Percentiles rank a stretch among this genome's conserved stretches.
Evolutionary conservation across 2,888 invertebrate genomes (phyloP).

Genomic region (Crematogaster levior): DNA sequence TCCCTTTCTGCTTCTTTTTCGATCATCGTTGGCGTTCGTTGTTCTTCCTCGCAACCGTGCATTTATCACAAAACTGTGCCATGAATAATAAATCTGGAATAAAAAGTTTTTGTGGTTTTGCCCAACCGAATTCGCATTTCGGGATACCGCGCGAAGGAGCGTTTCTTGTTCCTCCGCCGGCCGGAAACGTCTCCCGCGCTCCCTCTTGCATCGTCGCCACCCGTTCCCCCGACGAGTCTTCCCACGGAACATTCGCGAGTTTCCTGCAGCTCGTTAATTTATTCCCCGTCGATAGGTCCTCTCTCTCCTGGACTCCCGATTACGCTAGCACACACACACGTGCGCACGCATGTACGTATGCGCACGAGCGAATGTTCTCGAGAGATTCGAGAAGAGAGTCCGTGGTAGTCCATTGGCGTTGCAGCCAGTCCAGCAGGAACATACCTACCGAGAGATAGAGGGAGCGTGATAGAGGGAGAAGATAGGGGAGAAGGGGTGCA

Average conservation of each 20-base stretch:
- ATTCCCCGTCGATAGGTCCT: conserved; percentile 60
- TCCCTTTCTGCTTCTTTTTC: background rate
- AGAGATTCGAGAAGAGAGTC: conserved; percentile 64
- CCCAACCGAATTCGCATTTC: conserved; percentile 49
- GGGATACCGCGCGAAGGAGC: conserved; percentile 33
- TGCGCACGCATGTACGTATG: conserved; percentile 3
- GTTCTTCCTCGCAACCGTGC: conserved; percentile 22
- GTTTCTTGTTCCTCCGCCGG: conserved; percentile 28
- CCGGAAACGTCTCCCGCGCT: conserved; percentile 35
- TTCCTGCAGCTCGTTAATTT: conserved; percentile 63
- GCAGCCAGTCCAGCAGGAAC: conserved; percentile 62
- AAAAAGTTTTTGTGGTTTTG: conserved; percentile 31
- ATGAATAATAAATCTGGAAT: conserved; percentile 40
- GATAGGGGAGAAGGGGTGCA: conserved; percentile 57
- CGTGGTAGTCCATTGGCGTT: conserved; percentile 72
- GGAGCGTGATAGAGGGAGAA: conserved; percentile 7
- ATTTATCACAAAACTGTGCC: background rate
- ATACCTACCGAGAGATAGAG: conserved; percentile 54
- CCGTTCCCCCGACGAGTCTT: conserved; percentile 13
- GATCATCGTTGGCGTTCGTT: conserved; percentile 10
- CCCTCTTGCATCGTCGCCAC: background rate
- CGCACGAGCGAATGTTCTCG: conserved; percentile 51
- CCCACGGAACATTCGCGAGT: conserved; percentile 31
- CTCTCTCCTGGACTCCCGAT: conserved; percentile 59
- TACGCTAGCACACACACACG: conserved; percentile 31